These are phyloP conservation scores for Eulemur rufifrons DNA, from an alignment of 2,113 vertebrate species.

Conservation along the genomic window DNA sequence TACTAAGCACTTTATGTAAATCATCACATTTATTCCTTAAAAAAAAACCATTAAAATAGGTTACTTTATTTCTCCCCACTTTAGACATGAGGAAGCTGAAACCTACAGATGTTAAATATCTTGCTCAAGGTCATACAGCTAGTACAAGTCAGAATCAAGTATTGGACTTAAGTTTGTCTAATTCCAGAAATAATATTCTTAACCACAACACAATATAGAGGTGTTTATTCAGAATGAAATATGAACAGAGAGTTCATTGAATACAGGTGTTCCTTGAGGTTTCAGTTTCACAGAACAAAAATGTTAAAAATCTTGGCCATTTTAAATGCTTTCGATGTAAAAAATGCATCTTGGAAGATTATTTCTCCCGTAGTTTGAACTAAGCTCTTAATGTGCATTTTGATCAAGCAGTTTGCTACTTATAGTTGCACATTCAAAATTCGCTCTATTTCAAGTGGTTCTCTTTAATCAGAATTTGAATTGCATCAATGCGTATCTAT, in stretches of 20 bases:
- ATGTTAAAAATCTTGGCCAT: background rate
- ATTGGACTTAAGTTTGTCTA: background rate
- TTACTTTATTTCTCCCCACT: background rate
- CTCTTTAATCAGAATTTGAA: constrained; percentile 41
- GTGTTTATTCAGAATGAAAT: constrained; percentile 35
- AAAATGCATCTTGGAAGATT: background rate
- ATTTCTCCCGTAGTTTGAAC: background rate
- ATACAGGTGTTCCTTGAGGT: background rate
- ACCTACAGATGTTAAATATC: background rate
- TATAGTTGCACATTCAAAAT: constrained; percentile 24
- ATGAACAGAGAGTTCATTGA: background rate
- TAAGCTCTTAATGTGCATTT: background rate
- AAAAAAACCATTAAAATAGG: background rate
- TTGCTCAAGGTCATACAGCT: background rate
- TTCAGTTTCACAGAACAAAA: constrained; percentile 40
- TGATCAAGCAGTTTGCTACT: constrained; percentile 24
- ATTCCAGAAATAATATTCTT: background rate
- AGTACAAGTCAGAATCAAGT: background rate
- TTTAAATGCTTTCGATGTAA: background rate
- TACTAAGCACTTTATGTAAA: background rate
- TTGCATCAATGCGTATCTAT: background rate
- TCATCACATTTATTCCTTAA: background rate
- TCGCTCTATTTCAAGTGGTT: constrained; percentile 37
- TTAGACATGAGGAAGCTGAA: background rate
- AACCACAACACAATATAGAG: background rate